phyloP scores from a whole-genome alignment of 2,797 vertebrate genomes.

The Oreochromis grahami region DNA sequence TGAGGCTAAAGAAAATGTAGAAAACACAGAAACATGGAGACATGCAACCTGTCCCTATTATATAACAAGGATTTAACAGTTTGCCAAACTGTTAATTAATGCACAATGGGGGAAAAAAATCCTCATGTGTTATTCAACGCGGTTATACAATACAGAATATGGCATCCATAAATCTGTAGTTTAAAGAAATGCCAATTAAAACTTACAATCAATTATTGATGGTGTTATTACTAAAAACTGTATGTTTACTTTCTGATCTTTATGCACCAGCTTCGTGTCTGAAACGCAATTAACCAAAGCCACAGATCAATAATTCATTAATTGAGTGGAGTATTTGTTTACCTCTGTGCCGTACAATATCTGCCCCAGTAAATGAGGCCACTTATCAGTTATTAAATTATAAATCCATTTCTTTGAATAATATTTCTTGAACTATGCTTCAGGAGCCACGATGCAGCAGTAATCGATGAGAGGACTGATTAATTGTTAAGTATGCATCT shows the following conservation, averaged over 20 bases:
- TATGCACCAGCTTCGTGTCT: conserved; percentile 9
- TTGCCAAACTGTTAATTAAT: neutral
- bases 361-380: neutral
- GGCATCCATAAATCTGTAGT: neutral
- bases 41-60: neutral
- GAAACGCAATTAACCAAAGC: conserved; percentile 16
- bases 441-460: neutral
- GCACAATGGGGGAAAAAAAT: neutral
- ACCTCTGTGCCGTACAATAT: conserved; percentile 13
- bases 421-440: neutral
- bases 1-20: conserved; percentile 5
- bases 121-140: neutral
- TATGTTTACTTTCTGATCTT: conserved; percentile 23
- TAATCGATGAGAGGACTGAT: neutral
- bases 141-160: neutral
- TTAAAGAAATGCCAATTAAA: conserved; percentile 13
- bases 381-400: neutral
- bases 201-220: conserved; percentile 33
- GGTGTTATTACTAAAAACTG: neutral
- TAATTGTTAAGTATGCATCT: neutral
- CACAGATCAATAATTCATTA: conserved; percentile 35
- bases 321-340: conserved; percentile 17
- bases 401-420: neutral
- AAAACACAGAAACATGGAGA: neutral
- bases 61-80: neutral